phyloP scores from a whole-genome alignment of 2,797 vertebrate species.

The Gorsachius magnificus region DNA sequence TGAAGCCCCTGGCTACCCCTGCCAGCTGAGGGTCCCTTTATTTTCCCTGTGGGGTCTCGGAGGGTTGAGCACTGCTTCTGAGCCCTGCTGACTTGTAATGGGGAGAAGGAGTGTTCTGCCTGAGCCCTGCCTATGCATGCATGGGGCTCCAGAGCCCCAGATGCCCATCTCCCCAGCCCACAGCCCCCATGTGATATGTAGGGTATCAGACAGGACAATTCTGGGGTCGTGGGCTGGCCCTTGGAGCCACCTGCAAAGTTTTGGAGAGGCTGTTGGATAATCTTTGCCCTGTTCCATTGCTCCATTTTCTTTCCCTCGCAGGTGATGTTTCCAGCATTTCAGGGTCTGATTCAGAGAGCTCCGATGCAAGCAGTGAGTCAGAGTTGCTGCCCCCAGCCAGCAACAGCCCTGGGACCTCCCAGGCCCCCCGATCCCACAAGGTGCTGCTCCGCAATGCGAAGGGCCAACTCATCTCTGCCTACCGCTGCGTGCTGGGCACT shows the following conservation, averaged over 20 bases:
- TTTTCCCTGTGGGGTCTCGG: not conserved
- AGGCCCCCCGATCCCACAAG: constrained; percentile 66
- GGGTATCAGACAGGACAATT: not conserved
- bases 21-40: not conserved
- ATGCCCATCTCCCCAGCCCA: not conserved
- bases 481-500: constrained; percentile 83
- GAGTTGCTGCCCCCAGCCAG: constrained; percentile 35
- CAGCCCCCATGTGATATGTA: not conserved
- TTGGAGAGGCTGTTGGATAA: not conserved
- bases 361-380: constrained; percentile 66
- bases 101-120: not conserved
- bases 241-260: not conserved
- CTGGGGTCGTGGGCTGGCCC: accelerated
- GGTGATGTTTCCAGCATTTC: constrained; percentile 97
- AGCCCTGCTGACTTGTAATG: not conserved
- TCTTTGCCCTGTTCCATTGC: not conserved
- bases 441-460: constrained; percentile 83
- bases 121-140: not conserved
- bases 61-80: not conserved
- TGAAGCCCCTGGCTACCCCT: not conserved
- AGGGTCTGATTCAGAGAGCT: constrained; percentile 86
- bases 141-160: not conserved
- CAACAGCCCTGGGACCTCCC: not conserved
- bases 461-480: constrained; percentile 84
- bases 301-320: constrained; percentile 43